Evolutionary conservation across 1,140 invertebrate species (phyloP).

Genomic region (Eriosoma lanigerum): DNA sequence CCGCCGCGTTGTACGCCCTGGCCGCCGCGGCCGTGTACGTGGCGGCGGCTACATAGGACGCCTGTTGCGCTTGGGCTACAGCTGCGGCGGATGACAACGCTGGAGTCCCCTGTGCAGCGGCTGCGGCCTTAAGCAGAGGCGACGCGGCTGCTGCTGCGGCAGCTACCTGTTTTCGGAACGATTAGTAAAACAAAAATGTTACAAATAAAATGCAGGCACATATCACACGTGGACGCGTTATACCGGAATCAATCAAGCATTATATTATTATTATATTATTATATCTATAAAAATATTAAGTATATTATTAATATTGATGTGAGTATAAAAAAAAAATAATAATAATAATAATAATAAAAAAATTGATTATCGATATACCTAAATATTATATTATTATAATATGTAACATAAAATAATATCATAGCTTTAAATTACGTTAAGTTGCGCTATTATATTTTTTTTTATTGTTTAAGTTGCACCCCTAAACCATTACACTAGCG

Average conservation of each 20-base stretch:
- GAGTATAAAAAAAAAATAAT: constrained; percentile 14
- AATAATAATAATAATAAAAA: background rate
- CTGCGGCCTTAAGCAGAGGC: constrained; percentile 69
- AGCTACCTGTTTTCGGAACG: constrained; percentile 61
- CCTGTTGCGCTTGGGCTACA: constrained; percentile 66
- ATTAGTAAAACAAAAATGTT: constrained; percentile 56
- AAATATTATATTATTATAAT: constrained; percentile 6
- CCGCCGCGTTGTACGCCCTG: constrained; percentile 69
- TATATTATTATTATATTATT: constrained; percentile 35
- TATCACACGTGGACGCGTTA: constrained; percentile 41
- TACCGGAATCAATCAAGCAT: constrained; percentile 44
- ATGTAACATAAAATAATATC: constrained; percentile 1
- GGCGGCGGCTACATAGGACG: constrained; percentile 78
- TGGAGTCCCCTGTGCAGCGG: constrained; percentile 66
- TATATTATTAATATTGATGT: background rate
- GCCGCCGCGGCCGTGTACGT: constrained; percentile 80
- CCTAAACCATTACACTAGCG: constrained; percentile 6
- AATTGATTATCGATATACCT: background rate
- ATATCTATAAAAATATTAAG: constrained; percentile 2
- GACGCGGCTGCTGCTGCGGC: constrained; percentile 67
- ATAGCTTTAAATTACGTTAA: constrained; percentile 16
- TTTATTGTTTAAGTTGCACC: background rate
- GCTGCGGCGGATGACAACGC: constrained; percentile 44
- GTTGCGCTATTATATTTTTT: constrained; percentile 7
- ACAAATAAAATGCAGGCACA: constrained; percentile 43